Percentiles rank a stretch among this genome's conserved stretches.
Conservation (phyloP, 1,140 invertebrate genomes). For the Gonioctena quinquepunctata region DNA sequence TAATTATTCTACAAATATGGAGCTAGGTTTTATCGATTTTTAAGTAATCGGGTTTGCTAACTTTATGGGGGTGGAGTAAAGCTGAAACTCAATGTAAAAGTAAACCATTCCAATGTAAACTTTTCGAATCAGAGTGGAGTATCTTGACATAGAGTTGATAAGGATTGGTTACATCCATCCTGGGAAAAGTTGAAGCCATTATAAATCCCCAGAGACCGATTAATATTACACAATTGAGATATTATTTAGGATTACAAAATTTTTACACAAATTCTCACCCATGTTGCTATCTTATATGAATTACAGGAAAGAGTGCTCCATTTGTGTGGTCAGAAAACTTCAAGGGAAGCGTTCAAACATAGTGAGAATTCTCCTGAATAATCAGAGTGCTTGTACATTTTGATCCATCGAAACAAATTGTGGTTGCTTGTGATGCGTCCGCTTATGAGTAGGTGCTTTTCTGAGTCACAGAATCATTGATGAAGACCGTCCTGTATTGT, state of each 20-base stretch:
- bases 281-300: slow-evolving; percentile 40
- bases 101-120: slow-evolving; percentile 41
- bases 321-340: slow-evolving; percentile 37
- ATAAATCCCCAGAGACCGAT: slow-evolving; percentile 39
- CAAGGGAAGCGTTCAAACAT: slow-evolving; percentile 42
- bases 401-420: slow-evolving; percentile 37
- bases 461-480: slow-evolving; percentile 43
- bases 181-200: slow-evolving; percentile 48
- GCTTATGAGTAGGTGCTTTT: slow-evolving; percentile 50
- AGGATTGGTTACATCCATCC: slow-evolving; percentile 49
- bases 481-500: slow-evolving; percentile 48
- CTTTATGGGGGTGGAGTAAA: too few relatives aligned
- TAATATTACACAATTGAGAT: slow-evolving; percentile 43
- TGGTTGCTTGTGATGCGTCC: slow-evolving; percentile 48
- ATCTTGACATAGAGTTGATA: slow-evolving; percentile 50
- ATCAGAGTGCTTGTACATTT: slow-evolving; percentile 40
- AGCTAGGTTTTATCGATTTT: too few relatives aligned
- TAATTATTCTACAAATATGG: too few relatives aligned
- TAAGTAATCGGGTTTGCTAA: too few relatives aligned
- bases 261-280: slow-evolving; percentile 54
- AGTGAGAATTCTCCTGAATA: slow-evolving; percentile 33
- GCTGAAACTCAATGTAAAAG: slow-evolving; percentile 30
- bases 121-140: slow-evolving; percentile 37
- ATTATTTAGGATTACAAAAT: slow-evolving; percentile 52
- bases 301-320: slow-evolving; percentile 31